Base-by-base conservation (phyloP, 2,888 invertebrate genomes). In the Lasioglossum morio region DNA sequence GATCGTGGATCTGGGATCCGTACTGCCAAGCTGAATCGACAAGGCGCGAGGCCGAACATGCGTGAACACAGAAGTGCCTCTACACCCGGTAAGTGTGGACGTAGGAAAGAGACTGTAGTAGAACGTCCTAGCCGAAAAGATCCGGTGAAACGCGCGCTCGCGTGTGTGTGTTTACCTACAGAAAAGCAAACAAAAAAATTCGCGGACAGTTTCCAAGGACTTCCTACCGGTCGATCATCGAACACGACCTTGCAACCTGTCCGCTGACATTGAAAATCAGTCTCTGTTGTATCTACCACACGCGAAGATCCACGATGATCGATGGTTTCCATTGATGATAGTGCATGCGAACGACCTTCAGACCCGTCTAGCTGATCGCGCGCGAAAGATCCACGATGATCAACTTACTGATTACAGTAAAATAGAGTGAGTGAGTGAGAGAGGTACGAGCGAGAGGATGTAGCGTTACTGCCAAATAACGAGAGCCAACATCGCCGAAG, bases 181-280 rank as follows among this genome's bases (percentile, higher is more conserved):
- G 53, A 23, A 23, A 23, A 23, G 7, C 48, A 76, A 78, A 80
- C 69, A 75, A 79, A 81, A 88, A 88, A 84, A 86, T 82, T 84
- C 37, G 82, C 92, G 89, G 90, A 88, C 92, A 90, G 91, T 40
- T 90, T 90, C 80, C 88, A 92, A 92, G 88, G 87, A 87, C 66
- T 46, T 43, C 75, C 48, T 27, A 27, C 34, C 76, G 74, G 74
- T 69, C 23, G 27, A 70, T 69, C 30, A 37, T 8, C 23, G 4
- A 69, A 43, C 48, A 37, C 48, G 78, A 83, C 90, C 89, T 92
- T 92, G 91, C 77, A 91, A 91, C 53, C 91, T 91, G 92, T 88
- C 90, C 92, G 92, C 88, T 14, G 19, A 10, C 53, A 1, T n/a
- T n/a, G 23, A n/a, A n/a, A 82, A 66, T n/a, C 16, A 63, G 27